Conservation (phyloP, 2,113 vertebrate species). For the Passer domesticus region DNA sequence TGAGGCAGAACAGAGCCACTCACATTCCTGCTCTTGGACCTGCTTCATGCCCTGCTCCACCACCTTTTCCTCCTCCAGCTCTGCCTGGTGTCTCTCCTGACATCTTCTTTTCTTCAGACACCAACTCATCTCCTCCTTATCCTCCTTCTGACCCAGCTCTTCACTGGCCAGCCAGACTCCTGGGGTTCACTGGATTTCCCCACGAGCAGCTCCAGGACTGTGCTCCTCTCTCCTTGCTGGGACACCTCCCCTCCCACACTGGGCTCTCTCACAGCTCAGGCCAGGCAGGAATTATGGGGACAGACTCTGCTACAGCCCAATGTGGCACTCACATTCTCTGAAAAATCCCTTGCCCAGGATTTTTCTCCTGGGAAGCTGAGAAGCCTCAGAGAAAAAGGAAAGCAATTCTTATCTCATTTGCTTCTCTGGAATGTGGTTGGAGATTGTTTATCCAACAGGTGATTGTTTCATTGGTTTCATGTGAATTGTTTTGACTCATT, state of each 20-base stretch:
- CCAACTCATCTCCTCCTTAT: background rate
- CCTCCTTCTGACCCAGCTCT: background rate
- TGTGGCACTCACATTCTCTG: too few relatives aligned
- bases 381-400: too few relatives aligned
- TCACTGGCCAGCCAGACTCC: background rate
- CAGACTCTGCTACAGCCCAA: background rate
- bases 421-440: too few relatives aligned
- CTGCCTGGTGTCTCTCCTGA: background rate
- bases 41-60: background rate
- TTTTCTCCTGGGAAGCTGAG: too few relatives aligned
- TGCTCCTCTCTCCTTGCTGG: background rate
- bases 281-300: background rate
- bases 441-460: too few relatives aligned
- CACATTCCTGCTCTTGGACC: background rate
- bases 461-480: too few relatives aligned
- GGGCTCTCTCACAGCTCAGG: rapidly evolving
- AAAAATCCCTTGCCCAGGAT: too few relatives aligned
- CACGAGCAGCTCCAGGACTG: background rate
- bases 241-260: background rate
- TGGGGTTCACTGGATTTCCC: background rate
- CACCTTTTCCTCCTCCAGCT: background rate
- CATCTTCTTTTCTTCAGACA: background rate
- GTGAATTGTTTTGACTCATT: too few relatives aligned
- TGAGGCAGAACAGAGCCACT: background rate
- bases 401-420: too few relatives aligned